Evolutionary conservation across 2,113 vertebrate species (phyloP), one percentile per base, ranked within the genome.

Genomic region (Zingel zingel): DNA sequence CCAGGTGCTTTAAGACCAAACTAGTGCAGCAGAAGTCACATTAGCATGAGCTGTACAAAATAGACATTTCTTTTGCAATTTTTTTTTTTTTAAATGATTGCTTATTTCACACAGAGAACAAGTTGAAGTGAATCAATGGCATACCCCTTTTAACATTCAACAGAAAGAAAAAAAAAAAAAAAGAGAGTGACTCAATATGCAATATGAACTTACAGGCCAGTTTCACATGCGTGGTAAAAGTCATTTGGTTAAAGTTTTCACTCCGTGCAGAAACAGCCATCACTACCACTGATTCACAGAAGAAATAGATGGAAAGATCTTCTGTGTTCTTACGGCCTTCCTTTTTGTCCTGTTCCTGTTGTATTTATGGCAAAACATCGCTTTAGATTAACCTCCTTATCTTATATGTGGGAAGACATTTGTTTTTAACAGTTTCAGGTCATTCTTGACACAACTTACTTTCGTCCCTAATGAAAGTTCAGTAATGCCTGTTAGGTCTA

Each of bases 191-290:
- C 78, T 79, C 19, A 15, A 54, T 21, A 5, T 69, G 50, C 30
- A 33, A 33, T 33, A 33, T 69, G 18, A 67, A 72, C 67, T 69
- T 11, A 13, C 39, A 65, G 63, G 66, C 50, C 51, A 73, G 68
- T 76, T 88, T 90, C 83, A 92, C 85, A 86, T 77, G 81, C 76
- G 80, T 59, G 14, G 33, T 45, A 72, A n/a, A n/a, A 53, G 51
- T 58, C 11, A 1, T 57, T 67, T 82, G 58, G 85, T 70, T 77
- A 10, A 80, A 69, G 53, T 51, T 59, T 8, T 21, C 13, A 15
- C 7, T 84, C 14, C 15, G 12, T 25, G 13, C 19, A 48, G 77
- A 72, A 77, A 75, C 64, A 73, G 50, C 43, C 19, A n/a, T 43
- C 13, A 43, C 43, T 9, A 21, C 36, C 1, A 12, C 15, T 3